Evolutionary conservation across 2,888 invertebrate species (phyloP), one percentile per base, ranked within the genome.

Genomic region (Spatulosminthurus flaviceps): DNA sequence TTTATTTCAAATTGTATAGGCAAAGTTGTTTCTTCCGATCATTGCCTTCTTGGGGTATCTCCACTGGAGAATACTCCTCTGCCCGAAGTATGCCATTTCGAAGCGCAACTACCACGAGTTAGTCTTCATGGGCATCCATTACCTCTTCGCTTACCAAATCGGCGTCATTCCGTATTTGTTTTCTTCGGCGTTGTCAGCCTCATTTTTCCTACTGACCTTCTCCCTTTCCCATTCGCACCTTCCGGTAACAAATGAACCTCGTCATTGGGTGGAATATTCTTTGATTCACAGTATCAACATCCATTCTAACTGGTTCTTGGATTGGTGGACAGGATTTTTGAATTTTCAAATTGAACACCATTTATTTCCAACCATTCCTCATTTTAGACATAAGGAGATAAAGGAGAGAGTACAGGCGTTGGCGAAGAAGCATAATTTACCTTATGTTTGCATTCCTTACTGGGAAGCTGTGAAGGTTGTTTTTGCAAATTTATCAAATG

Each of bases 291-390:
- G 77, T 26, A 69, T 64, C 13, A 76, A 79, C 19, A 41, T 79
- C 22, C n/a, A 76, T 1, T 77, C 76, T 1, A 72, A 77, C 16
- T 69, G 71, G 72, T 72, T 51, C 34, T 77, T 70, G 29, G 70
- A 77, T 29, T 79, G 71, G 71, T 70, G 69, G 61, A 79, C 77
- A 77, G 79, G 79, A n/a, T 79, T 77, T 64, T 29, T 79, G 19
- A 79, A 79, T n/a, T 79, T 29, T 26, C 79, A 79, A 64, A 79
- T 79, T 24, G 79, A 79, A 24, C 79, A 79, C 42, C 79, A 79
- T 72, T 43, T 79, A 1, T 79, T 79, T 66, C 79, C 79, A 1
- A 77, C 79, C 11, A 77, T 79, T 77, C 79, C 79, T 0, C 79
- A 79, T n/a, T 79, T 77, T 42, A 69, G 77, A 1, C 60, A 71